These are phyloP conservation scores for Pantherophis guttatus DNA, from an alignment of 2,113 vertebrate species.

Conservation along the genomic window DNA sequence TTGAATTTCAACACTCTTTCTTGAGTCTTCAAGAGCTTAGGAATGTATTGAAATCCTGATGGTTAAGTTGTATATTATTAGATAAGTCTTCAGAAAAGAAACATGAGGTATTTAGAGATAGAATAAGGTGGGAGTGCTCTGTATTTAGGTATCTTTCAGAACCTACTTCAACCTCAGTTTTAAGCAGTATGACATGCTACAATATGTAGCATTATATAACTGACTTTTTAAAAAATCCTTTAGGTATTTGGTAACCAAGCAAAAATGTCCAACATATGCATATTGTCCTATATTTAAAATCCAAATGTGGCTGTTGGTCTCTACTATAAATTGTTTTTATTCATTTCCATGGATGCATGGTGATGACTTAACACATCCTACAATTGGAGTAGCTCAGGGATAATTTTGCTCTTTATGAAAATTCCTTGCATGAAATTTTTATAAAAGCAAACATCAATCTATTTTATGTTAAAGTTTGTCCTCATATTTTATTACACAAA, in stretches of 20 bases:
- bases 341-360: constrained; percentile 2
- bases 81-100: neutral
- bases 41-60: constrained; percentile 1
- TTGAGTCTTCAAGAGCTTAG: neutral
- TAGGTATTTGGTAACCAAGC: neutral
- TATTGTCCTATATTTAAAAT: neutral
- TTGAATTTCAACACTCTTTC: neutral
- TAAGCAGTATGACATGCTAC: neutral
- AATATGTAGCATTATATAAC: neutral
- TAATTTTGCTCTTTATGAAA: constrained; percentile 26
- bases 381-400: constrained; percentile 12
- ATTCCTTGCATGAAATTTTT: neutral
- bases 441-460: constrained; percentile 6
- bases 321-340: constrained; percentile 12
- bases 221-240: constrained; percentile 3
- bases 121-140: neutral
- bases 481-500: neutral
- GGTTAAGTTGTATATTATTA: constrained; percentile 3
- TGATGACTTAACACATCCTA: constrained; percentile 19
- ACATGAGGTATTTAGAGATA: neutral
- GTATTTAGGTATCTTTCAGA: neutral
- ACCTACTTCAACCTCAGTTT: constrained; percentile 31
- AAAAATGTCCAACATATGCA: constrained; percentile 19
- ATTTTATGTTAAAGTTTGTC: neutral
- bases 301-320: neutral